Percentiles rank a stretch among this genome's conserved stretches.
phyloP scores from a whole-genome alignment of 2,888 invertebrate species.

The Aspidapion aeneum region DNA sequence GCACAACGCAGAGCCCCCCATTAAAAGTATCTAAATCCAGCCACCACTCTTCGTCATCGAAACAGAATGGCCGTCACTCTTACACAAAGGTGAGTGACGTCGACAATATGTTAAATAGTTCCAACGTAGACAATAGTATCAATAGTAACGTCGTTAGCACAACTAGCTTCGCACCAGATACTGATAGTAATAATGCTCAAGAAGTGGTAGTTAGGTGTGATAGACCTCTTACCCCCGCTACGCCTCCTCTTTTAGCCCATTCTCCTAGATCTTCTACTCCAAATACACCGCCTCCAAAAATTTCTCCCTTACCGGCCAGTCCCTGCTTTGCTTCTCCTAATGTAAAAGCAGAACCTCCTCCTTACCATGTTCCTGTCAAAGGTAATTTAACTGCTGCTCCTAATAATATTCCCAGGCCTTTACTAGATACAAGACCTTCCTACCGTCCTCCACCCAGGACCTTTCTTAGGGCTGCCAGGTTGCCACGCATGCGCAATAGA shows the following conservation, averaged over 20 bases:
- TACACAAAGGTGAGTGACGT: conserved; percentile 45
- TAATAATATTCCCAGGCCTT: conserved; percentile 7
- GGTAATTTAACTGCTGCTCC: not conserved
- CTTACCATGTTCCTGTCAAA: not conserved
- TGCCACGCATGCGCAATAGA: no score
- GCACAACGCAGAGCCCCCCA: conserved; percentile 34
- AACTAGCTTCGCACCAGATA: not conserved
- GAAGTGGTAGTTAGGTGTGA: no score
- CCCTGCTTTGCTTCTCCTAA: not conserved
- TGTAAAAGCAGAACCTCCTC: no score
- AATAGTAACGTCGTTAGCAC: conserved; percentile 16
- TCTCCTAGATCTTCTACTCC: not conserved
- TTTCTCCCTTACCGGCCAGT: not conserved
- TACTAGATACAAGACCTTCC: not conserved
- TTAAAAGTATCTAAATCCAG: conserved; percentile 38
- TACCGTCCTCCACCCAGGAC: not conserved
- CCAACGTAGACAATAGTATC: conserved; percentile 23
- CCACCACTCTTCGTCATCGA: conserved; percentile 27
- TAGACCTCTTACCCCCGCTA: not conserved
- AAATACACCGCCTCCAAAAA: not conserved
- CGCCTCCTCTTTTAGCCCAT: not conserved
- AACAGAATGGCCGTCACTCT: conserved; percentile 45
- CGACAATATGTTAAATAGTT: conserved; percentile 22
- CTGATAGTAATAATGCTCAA: no score
- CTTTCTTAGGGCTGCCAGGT: no score